Base-by-base conservation (phyloP, 2,113 vertebrate genomes). In the Grantiella picta region DNA sequence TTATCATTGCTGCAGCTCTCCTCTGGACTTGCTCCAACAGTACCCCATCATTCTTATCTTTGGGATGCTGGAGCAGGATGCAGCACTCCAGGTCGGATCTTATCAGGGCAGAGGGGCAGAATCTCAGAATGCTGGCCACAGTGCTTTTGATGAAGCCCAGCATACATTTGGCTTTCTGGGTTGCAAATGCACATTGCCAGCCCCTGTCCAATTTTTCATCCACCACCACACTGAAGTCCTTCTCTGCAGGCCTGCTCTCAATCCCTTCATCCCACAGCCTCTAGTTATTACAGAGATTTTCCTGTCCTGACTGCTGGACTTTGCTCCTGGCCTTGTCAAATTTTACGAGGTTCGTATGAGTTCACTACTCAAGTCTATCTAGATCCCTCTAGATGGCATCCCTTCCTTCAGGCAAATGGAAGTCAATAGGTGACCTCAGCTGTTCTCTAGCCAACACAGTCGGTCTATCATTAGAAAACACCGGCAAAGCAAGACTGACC, bases 61-160 rank as follows among this genome's bases (percentile, higher is more conserved):
- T 7, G 3, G 7, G 5, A 2, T 3, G 4, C 21, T 3, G 3
- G 5, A 76, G 20, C 22, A 56, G 23, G 14, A 56, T 1, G 8
- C 10, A 65, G 31, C 7, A 36, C 31, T 35, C 9, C 13, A 53
- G 3, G 8, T 4, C 0, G 0, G 4, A 4, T 36, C 20, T 65
- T 11, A 47, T 5, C 1, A 66, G 7, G 73, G 9, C 2, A 56
- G 50, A 25, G 2, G 11, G 40, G 17, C 0, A 89, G 47, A 86
- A 69, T 60, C 19, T 47, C 0, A 0, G 10, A 14, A 15, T 50
- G 8, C 38, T 89, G 38, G 27, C 14, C 27, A 11, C 0, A 0
- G 3, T 89, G 40, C 11, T 66, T 56, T 52, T 31, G 9, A 52
- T 65, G 23, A 31, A 57, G 13, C 11, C 23, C n/a, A 42, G 40